Percentiles rank a stretch among this genome's conserved stretches.
phyloP scores from a whole-genome alignment of 1,140 invertebrate species.

The Dendrolimus punctatus region DNA sequence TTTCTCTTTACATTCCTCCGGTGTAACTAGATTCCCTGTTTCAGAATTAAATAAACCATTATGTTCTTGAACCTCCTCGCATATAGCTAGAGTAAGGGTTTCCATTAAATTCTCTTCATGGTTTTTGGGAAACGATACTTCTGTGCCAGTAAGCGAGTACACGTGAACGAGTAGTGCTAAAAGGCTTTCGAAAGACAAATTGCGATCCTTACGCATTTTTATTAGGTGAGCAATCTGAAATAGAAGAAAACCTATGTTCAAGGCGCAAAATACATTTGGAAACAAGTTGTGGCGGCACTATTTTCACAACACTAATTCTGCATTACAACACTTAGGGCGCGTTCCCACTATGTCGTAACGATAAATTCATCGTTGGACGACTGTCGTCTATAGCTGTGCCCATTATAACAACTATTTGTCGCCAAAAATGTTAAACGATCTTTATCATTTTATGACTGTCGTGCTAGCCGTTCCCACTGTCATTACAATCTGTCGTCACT shows the following conservation, averaged over 20 bases:
- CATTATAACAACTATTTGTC: no score
- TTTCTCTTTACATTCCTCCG: slow-evolving; percentile 44
- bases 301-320: no score
- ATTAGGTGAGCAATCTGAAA: slow-evolving; percentile 74
- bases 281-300: no score
- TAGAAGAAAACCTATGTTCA: slow-evolving; percentile 1
- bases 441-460: no score
- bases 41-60: slow-evolving; percentile 34
- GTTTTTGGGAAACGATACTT: slow-evolving; percentile 70
- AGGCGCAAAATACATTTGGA: no score
- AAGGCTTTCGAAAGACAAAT: slow-evolving; percentile 74
- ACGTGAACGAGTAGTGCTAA: slow-evolving; percentile 74
- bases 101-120: slow-evolving; percentile 72
- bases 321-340: no score
- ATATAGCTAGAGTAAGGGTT: slow-evolving; percentile 72
- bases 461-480: no score
- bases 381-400: no score
- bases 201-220: slow-evolving; percentile 70
- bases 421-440: no score
- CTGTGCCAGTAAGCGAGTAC: slow-evolving; percentile 75
- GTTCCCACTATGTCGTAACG: no score
- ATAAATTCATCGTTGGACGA: no score
- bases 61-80: slow-evolving; percentile 67
- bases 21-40: slow-evolving; percentile 30
- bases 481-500: no score